Conservation (phyloP, 2,113 vertebrate genomes). For the Epinephelus fuscoguttatus region DNA sequence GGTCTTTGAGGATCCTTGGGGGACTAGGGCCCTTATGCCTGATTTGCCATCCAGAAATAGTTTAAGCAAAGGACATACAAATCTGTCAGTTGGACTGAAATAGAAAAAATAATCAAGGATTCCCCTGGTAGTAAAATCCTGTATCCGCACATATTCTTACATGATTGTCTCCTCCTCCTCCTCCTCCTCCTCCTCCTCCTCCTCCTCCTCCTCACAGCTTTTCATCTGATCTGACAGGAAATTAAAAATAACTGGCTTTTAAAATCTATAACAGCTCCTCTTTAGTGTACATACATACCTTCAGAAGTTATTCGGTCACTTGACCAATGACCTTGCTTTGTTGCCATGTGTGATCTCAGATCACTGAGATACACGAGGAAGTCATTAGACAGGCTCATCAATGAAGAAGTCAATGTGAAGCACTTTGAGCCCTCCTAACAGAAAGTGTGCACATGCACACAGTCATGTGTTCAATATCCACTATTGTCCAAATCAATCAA, state of each 20-base stretch:
- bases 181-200: background rate
- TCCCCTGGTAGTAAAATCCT: background rate
- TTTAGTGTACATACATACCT: background rate
- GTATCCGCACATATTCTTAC: background rate
- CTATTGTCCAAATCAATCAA: too few species aligned
- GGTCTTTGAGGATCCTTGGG: background rate
- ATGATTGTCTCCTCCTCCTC: background rate
- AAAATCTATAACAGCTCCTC: slow-evolving; percentile 7
- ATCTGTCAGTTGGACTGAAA: background rate
- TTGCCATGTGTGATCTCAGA: slow-evolving; percentile 15
- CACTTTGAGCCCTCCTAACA: slow-evolving; percentile 52
- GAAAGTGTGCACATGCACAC: slow-evolving; percentile 46
- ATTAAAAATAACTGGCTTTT: slow-evolving; percentile 28
- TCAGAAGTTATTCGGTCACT: background rate
- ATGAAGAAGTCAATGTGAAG: slow-evolving; percentile 61
- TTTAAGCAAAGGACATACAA: background rate
- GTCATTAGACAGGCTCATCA: slow-evolving; percentile 47
- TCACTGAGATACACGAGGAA: slow-evolving; percentile 30
- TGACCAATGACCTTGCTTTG: slow-evolving; percentile 42
- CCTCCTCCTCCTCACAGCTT: background rate
- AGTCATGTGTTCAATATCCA: slow-evolving; percentile 60
- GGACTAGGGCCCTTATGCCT: background rate
- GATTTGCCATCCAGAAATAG: background rate
- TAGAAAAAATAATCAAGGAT: background rate
- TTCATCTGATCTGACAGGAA: slow-evolving; percentile 3